A percentile compares a stretch with the other conserved stretches of the same genome.
Evolutionary conservation across 2,888 invertebrate genomes (phyloP).

Genomic region (Chloroclysta siterata): DNA sequence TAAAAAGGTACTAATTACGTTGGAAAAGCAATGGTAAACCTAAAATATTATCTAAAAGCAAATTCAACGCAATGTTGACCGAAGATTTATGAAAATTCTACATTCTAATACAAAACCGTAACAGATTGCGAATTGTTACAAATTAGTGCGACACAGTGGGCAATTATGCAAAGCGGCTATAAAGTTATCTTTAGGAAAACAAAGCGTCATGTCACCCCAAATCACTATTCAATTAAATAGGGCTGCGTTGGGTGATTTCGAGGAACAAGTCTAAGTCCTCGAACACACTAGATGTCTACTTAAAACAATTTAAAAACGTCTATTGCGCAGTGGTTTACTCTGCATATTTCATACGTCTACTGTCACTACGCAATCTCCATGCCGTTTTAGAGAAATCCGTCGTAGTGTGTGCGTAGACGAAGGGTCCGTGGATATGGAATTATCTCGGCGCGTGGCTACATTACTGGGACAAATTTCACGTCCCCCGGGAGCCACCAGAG

Average conservation of each 20-base stretch:
- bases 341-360: neutral
- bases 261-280: constrained; percentile 61
- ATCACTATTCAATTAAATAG: constrained; percentile 83
- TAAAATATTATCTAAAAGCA: no score
- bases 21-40: no score
- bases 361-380: constrained; percentile 13
- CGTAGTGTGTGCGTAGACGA: constrained; percentile 47
- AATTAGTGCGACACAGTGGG: constrained; percentile 73
- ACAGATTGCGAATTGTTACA: constrained; percentile 80
- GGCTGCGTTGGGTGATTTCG: constrained; percentile 75
- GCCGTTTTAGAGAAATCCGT: constrained; percentile 1
- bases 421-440: constrained; percentile 77
- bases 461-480: constrained; percentile 81
- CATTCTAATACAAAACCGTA: constrained; percentile 51
- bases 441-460: constrained; percentile 83
- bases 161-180: constrained; percentile 81
- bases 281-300: constrained; percentile 17
- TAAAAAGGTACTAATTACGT: no score
- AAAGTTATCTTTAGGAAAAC: constrained; percentile 82
- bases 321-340: constrained; percentile 1
- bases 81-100: neutral
- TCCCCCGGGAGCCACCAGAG: constrained; percentile 65
- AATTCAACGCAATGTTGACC: no score
- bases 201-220: constrained; percentile 68
- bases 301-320: constrained; percentile 6